Evolutionary conservation across 2,797 vertebrate species (phyloP).

Genomic region (Euthynnus affinis): DNA sequence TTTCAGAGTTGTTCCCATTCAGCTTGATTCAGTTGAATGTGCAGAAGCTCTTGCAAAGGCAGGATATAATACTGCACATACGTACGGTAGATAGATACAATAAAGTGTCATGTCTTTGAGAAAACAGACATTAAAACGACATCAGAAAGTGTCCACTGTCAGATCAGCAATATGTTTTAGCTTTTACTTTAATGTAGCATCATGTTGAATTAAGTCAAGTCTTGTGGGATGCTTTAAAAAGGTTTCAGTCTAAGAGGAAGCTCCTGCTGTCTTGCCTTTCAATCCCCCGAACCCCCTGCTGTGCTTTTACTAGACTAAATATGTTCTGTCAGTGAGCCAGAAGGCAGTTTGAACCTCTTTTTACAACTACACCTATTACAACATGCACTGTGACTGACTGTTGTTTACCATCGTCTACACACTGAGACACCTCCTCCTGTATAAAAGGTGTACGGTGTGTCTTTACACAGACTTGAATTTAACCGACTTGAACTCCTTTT

Average conservation of each 20-base stretch:
- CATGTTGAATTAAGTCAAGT: slow-evolving; percentile 31
- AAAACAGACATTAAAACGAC: not conserved
- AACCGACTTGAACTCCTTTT: not conserved
- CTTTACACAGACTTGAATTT: not conserved
- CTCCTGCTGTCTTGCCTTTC: slow-evolving; percentile 55
- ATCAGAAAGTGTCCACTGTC: not conserved
- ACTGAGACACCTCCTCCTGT: slow-evolving; percentile 8
- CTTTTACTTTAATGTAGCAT: slow-evolving; percentile 32
- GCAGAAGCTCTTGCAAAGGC: slow-evolving; percentile 6
- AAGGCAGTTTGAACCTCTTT: slow-evolving; percentile 54
- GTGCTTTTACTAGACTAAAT: slow-evolving; percentile 64
- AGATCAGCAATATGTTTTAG: not conserved
- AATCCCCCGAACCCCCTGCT: slow-evolving; percentile 45
- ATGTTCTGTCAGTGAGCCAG: slow-evolving; percentile 69
- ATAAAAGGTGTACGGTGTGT: not conserved
- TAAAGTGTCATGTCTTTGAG: not conserved
- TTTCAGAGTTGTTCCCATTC: slow-evolving; percentile 17
- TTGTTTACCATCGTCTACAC: slow-evolving; percentile 13
- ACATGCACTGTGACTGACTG: slow-evolving; percentile 17
- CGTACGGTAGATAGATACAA: too few species aligned
- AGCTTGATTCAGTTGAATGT: slow-evolving; percentile 5
- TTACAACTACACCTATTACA: slow-evolving; percentile 57
- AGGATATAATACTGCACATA: not conserved
- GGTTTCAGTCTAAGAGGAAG: slow-evolving; percentile 57
- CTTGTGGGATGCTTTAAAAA: slow-evolving; percentile 40